Evolutionary conservation across 2,888 invertebrate species (phyloP), one percentile per base, ranked within the genome.

Genomic region (Drosophila histrio): DNA sequence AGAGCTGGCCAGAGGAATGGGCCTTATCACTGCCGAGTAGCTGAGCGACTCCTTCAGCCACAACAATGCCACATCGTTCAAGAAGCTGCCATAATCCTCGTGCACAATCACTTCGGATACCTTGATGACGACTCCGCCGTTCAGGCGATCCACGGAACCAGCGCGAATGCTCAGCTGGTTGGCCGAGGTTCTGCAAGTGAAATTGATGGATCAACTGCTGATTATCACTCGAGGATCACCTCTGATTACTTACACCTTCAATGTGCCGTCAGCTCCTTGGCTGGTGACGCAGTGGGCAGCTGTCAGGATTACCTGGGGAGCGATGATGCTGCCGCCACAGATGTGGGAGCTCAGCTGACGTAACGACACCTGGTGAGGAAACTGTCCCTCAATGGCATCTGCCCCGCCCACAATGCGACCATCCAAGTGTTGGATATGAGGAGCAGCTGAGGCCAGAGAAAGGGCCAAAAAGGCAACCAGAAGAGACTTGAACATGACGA

Each of bases 211-310:
- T 30, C 1, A 36, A 17, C 11, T 49, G n/a, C 15, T 22, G 15
- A 15, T 22, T 6, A 7, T 22, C 9, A 7, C 0, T n/a, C 17
- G 17, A 15, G 28, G 17, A 28, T 24, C 8, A 3, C 15, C 3
- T 5, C 3, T 9, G 1, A 34, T 4, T 9, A 54, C 54, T 54
- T 54, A 54, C 54, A 44, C 34, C 24, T 43, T 44, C 1, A 24
- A 8, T n/a, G 32, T 24, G 8, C 49, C 57, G 11, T 38, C 36
- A 7, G 24, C 3, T 0, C 15, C 9, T 8, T 49, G 28, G 38
- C 28, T 57, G 38, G 57, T 49, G 38, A 57, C 57, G 21, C 57
- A 57, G 49, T 49, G 49, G 3, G 57, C 57, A 11, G 57, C 57
- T 1, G 49, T 53, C 4, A 59, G 49, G 8, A 56, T 34, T 9